Evolutionary conservation across 2,797 vertebrate genomes (phyloP).

Genomic region (Sebastes elongatus): DNA sequence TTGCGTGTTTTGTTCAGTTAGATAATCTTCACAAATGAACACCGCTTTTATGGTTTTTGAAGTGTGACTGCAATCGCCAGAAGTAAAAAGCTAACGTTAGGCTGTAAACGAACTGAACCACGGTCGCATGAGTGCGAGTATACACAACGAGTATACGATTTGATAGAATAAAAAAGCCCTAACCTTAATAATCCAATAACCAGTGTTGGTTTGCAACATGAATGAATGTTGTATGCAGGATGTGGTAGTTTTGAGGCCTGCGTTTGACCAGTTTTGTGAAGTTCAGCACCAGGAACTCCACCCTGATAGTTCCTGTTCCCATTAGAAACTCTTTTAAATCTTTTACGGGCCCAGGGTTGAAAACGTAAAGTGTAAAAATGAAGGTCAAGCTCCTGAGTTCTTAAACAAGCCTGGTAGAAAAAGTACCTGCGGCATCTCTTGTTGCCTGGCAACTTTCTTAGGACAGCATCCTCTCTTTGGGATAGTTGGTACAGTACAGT

Average conservation of each 20-base stretch:
- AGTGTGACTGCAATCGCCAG: too few relatives aligned
- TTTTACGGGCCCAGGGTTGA: neutral
- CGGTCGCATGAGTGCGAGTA: too few relatives aligned
- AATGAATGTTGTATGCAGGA: too few relatives aligned
- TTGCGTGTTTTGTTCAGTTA: too few relatives aligned
- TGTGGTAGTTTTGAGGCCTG: neutral
- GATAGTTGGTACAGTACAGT: neutral
- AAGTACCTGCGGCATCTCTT: neutral
- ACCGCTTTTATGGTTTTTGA: too few relatives aligned
- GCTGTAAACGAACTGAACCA: too few relatives aligned
- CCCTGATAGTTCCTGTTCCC: neutral
- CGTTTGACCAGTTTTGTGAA: neutral
- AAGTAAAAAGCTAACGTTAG: too few relatives aligned
- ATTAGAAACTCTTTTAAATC: neutral
- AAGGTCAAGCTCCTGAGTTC: neutral
- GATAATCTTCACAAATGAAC: too few relatives aligned
- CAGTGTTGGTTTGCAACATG: too few relatives aligned
- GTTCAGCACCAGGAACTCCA: neutral
- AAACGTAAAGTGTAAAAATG: neutral
- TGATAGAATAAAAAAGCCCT: too few relatives aligned
- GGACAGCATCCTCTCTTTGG: neutral
- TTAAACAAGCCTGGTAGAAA: neutral
- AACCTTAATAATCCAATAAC: too few relatives aligned
- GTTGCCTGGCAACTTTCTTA: neutral
- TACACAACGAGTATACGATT: too few relatives aligned